Conservation (phyloP, 2,888 invertebrate species). For the Spodoptera exigua region DNA sequence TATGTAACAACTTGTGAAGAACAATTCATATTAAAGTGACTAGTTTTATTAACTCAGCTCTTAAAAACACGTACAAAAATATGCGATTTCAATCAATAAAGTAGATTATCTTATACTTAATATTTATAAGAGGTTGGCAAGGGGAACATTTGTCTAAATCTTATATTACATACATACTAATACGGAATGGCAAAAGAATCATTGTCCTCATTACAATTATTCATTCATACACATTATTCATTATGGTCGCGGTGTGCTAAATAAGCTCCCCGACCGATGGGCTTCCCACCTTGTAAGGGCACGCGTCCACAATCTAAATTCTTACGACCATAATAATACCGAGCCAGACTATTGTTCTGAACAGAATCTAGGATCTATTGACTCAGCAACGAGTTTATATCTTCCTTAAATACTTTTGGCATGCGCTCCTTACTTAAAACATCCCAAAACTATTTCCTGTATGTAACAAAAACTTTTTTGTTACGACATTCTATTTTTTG, state of each 20-base stretch:
- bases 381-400: neutral
- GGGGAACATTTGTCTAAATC: slow-evolving; percentile 9
- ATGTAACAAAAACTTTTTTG: slow-evolving; percentile 31
- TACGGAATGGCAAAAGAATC: slow-evolving; percentile 20
- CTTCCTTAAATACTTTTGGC: slow-evolving; percentile 3
- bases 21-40: too few species aligned
- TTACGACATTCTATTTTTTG: slow-evolving; percentile 8
- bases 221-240: slow-evolving; percentile 46
- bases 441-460: slow-evolving; percentile 2
- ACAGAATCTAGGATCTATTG: slow-evolving; percentile 1
- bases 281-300: slow-evolving; percentile 33
- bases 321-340: slow-evolving; percentile 18
- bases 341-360: slow-evolving; percentile 27
- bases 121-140: slow-evolving; percentile 25
- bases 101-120: slow-evolving; percentile 20
- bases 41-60: too few species aligned
- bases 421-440: slow-evolving; percentile 6
- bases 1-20: too few species aligned
- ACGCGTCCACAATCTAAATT: slow-evolving; percentile 3
- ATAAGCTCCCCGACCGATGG: slow-evolving; percentile 31
- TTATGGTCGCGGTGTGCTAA: slow-evolving; percentile 44
- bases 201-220: slow-evolving; percentile 36
- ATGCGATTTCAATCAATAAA: too few species aligned
- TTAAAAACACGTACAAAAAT: too few species aligned
- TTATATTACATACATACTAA: slow-evolving; percentile 9